phyloP scores from a whole-genome alignment of 2,113 vertebrate genomes.

The Myotis brandtii region DNA sequence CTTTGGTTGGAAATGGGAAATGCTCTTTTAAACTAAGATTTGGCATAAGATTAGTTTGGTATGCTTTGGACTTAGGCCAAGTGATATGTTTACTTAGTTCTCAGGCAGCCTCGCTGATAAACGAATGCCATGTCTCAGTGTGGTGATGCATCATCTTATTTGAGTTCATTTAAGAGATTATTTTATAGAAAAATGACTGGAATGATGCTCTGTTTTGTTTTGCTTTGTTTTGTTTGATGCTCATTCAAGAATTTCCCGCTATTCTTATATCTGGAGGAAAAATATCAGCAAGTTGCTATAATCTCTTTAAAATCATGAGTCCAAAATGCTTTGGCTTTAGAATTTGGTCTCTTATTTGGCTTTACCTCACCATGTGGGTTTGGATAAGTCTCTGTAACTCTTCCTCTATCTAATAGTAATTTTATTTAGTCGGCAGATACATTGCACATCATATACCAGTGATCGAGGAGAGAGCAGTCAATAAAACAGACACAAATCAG shows the following conservation, averaged over 20 bases:
- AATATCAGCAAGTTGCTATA: constrained; percentile 25
- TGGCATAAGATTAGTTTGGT: background rate
- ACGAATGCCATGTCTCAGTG: background rate
- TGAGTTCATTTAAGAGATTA: background rate
- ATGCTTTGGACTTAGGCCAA: constrained; percentile 4
- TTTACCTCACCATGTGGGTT: background rate
- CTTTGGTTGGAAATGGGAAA: background rate
- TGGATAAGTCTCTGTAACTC: background rate
- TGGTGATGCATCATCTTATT: background rate
- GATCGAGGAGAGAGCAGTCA: background rate
- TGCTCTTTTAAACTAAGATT: background rate
- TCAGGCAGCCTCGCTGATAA: background rate
- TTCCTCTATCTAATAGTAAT: background rate
- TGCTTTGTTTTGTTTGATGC: constrained; percentile 44
- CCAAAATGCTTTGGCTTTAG: constrained; percentile 13
- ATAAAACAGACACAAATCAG: background rate
- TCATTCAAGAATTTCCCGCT: constrained; percentile 36
- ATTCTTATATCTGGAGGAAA: constrained; percentile 36
- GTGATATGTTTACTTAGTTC: background rate
- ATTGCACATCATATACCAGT: background rate
- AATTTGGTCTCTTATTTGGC: constrained; percentile 33
- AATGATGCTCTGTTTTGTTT: background rate
- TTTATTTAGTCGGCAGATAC: background rate
- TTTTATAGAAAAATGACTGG: constrained; percentile 4
- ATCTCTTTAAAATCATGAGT: background rate